Evolutionary conservation across 2,888 invertebrate genomes (phyloP), one percentile per base, ranked within the genome.

Genomic region (Tenthredo amoena): DNA sequence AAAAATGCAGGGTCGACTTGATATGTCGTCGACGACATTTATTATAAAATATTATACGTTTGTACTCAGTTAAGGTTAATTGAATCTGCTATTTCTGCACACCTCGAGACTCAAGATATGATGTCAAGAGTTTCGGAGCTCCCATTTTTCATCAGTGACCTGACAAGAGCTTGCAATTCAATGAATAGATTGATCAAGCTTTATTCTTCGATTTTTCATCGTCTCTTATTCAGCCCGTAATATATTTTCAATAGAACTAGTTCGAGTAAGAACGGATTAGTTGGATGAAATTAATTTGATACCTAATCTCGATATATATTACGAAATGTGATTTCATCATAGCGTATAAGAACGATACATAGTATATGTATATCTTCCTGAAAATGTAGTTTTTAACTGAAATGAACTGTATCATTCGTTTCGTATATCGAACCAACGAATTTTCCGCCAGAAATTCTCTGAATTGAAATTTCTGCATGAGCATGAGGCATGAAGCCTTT

Each of bases 181-280:
- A 74, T 43, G 72, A 74, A 74, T 74, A 74, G 72, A 74, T 43
- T 40, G 72, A 43, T 74, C 40, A 21, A 68, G 34, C 7, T 31
- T 21, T 43, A 74, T 40, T 40, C 12, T 43, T 43, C 72, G 18
- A 74, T 74, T 74, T 74, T 74, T 74, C 72, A 74, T 21, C 72
- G 31, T 74, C 72, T 34, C 68, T 68, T 34, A 21, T 21, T 21
- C 21, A 43, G 3, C 5, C 18, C 37, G 26, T 74, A 43, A 74
- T 74, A 74, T n/a, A 74, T 40, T 43, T 43, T 74, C 68, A 68
- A 68, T 68, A 31, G 68, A 68, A 34, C 31, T 68, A 21, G 10
- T 62, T 4, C 34, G 34, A 9, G 12, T 4, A 34, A 18, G 15
- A 26, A 68, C 12, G 34, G 34, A 68, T 62, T 26, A 68, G 34